These are phyloP conservation scores for Dendrolimus punctatus DNA, from an alignment of 1,140 invertebrate species.

Conservation along the genomic window DNA sequence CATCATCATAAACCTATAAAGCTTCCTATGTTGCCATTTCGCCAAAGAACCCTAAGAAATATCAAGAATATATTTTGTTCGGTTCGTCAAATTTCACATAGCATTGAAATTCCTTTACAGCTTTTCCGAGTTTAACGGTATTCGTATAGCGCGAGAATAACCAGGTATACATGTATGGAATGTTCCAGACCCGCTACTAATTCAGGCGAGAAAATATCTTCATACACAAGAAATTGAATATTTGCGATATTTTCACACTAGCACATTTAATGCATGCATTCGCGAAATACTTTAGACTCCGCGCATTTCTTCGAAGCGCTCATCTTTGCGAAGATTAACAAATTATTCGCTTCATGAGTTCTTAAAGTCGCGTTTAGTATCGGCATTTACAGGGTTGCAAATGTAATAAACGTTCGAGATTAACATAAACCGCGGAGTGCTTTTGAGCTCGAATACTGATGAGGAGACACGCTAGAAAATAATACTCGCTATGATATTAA, in stretches of 20 bases:
- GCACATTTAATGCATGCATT: conserved; percentile 22
- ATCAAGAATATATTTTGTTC: too few species aligned
- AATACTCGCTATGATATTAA: conserved; percentile 29
- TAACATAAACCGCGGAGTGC: conserved; percentile 43
- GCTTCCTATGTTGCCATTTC: too few species aligned
- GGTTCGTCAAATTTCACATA: too few species aligned
- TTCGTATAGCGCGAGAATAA: conserved; percentile 24
- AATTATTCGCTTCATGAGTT: conserved; percentile 34
- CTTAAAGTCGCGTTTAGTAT: conserved; percentile 18
- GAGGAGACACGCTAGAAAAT: conserved; percentile 28
- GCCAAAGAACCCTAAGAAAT: too few species aligned
- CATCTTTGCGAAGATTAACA: conserved; percentile 28
- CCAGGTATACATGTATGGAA: conserved; percentile 31
- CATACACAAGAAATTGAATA: conserved; percentile 31
- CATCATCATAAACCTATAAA: too few species aligned
- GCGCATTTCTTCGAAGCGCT: conserved; percentile 18
- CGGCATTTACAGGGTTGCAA: conserved; percentile 34
- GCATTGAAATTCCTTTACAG: conserved; percentile 33
- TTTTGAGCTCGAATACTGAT: conserved; percentile 48
- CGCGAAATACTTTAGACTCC: conserved; percentile 19
- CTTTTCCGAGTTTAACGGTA: conserved; percentile 30
- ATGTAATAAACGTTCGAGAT: conserved; percentile 45
- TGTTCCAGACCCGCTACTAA: conserved; percentile 45
- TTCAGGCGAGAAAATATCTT: conserved; percentile 54
- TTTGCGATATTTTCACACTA: conserved; percentile 24